Conservation (phyloP, 1,140 invertebrate genomes). For the Sminthurides bifidus region DNA sequence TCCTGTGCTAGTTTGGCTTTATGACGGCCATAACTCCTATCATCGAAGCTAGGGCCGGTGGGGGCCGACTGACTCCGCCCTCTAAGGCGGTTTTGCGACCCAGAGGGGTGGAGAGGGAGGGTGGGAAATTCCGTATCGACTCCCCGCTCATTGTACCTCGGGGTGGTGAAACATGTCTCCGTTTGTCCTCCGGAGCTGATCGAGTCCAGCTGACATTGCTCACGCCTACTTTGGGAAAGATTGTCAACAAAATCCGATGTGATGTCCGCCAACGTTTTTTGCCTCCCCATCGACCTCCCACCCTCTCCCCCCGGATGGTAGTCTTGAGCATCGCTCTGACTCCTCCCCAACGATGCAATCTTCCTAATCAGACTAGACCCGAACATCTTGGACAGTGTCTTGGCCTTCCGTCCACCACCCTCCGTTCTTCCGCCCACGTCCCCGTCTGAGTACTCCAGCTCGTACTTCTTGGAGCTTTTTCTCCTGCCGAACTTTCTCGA, state of each 20-base stretch:
- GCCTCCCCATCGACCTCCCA: not conserved
- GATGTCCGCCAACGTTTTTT: constrained; percentile 23
- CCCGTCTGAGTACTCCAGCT: not conserved
- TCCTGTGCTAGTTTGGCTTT: too few relatives aligned
- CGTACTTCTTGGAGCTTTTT: not conserved
- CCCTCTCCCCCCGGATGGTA: not conserved
- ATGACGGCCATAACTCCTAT: too few relatives aligned
- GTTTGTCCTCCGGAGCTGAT: too few relatives aligned
- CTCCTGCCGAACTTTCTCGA: too few relatives aligned
- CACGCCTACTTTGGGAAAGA: constrained; percentile 17
- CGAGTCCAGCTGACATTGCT: constrained; percentile 7
- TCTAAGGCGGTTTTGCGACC: not conserved
- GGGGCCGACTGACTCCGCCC: not conserved
- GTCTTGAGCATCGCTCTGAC: constrained; percentile 11
- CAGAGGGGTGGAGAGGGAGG: not conserved
- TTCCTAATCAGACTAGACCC: constrained; percentile 10
- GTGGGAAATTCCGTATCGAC: too few relatives aligned
- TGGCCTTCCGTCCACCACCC: constrained; percentile 3
- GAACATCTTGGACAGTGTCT: constrained; percentile 19
- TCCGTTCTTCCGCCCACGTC: not conserved
- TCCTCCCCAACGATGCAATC: constrained; percentile 9
- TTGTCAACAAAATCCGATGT: constrained; percentile 24
- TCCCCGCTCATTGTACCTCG: too few relatives aligned
- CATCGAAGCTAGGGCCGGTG: too few relatives aligned
- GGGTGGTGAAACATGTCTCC: not conserved